Conservation (phyloP, 2,888 invertebrate species). For the Calephelis perditalis region DNA sequence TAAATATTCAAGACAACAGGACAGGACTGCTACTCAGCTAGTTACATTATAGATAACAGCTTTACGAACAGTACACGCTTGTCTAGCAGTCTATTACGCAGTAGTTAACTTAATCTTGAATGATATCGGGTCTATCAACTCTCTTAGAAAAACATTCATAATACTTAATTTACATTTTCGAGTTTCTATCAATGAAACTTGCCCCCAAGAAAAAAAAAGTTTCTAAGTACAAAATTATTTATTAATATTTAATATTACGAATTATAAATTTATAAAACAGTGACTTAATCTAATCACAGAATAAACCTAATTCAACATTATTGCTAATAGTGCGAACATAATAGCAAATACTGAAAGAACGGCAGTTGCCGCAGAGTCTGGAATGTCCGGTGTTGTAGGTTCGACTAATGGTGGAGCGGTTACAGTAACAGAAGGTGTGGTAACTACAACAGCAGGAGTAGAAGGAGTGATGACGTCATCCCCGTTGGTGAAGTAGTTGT, state of each 20-base stretch:
- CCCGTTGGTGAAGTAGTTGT: conserved; percentile 10
- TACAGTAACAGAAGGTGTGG: conserved; percentile 30
- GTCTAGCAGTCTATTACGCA: no score
- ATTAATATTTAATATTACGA: conserved; percentile 3
- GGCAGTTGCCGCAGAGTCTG: conserved; percentile 45
- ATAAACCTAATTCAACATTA: conserved; percentile 39
- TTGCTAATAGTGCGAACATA: conserved; percentile 38
- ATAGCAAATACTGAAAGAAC: conserved; percentile 42
- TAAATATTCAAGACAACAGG: no score
- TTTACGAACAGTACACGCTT: no score
- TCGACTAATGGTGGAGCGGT: conserved; percentile 32
- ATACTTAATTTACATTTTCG: no score
- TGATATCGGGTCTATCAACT: no score
- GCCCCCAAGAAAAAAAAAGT: no score
- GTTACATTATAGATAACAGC: no score
- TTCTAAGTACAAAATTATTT: neutral
- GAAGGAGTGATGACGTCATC: conserved; percentile 11
- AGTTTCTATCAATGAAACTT: no score
- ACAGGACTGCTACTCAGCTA: no score
- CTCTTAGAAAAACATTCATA: no score
- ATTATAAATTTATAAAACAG: neutral
- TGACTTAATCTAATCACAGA: conserved; percentile 6
- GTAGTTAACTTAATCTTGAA: no score
- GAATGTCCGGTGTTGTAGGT: conserved; percentile 46
- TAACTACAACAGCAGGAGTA: conserved; percentile 23